These are phyloP conservation scores for Oxystoma pomonae DNA, from an alignment of 2,888 invertebrate species.

Conservation along the genomic window DNA sequence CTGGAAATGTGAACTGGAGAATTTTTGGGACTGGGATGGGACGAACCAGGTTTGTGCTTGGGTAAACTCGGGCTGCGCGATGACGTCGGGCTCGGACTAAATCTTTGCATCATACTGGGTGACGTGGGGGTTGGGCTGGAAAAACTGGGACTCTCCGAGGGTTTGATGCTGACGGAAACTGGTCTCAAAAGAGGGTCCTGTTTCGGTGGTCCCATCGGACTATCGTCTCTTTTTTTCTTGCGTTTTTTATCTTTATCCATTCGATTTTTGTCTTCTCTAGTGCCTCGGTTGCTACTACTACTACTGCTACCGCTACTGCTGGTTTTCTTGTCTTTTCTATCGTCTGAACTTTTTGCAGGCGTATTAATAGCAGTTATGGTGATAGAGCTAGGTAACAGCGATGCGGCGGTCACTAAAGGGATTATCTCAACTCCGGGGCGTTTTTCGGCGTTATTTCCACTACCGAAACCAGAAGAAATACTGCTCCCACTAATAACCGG, in stretches of 20 bases:
- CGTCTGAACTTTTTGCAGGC: slow-evolving; percentile 38
- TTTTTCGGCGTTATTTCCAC: no score
- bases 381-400: slow-evolving; percentile 61
- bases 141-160: slow-evolving; percentile 55
- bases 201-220: slow-evolving; percentile 65
- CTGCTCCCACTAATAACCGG: neutral
- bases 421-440: slow-evolving; percentile 79
- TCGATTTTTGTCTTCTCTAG: slow-evolving; percentile 40
- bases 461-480: neutral
- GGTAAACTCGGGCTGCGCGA: slow-evolving; percentile 54
- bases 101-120: slow-evolving; percentile 64
- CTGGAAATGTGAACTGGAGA: slow-evolving; percentile 64
- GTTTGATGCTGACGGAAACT: slow-evolving; percentile 70
- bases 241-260: slow-evolving; percentile 59
- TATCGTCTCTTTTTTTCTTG: slow-evolving; percentile 74
- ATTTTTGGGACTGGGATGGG: slow-evolving; percentile 65
- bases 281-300: slow-evolving; percentile 23
- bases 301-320: slow-evolving; percentile 25
- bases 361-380: slow-evolving; percentile 86
- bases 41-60: slow-evolving; percentile 50
- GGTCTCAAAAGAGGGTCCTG: slow-evolving; percentile 69
- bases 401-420: slow-evolving; percentile 57
- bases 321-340: slow-evolving; percentile 42
- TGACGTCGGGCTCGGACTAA: slow-evolving; percentile 69
- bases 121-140: slow-evolving; percentile 53